Base-by-base conservation (phyloP, 2,888 invertebrate genomes). In the Chloromyia formosa region DNA sequence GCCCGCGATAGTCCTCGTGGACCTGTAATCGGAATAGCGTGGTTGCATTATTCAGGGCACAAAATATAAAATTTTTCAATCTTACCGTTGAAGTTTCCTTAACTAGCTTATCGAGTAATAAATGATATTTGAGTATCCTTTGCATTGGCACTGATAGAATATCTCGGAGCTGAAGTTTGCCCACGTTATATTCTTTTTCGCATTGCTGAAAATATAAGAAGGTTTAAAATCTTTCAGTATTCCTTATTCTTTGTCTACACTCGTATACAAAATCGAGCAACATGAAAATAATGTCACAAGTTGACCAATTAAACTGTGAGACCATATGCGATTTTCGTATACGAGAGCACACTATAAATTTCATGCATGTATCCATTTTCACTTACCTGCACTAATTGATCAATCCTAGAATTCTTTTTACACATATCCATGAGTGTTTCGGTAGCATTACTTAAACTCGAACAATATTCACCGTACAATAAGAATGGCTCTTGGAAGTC, bases 61-160 rank as follows among this genome's bases (percentile, higher is more conserved):
- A 35, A 7, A 35, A 35, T 4, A 35, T 35, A 35, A 4, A 35
- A 7, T 35, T n/a, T 62, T 42, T 35, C 4, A 12, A 64, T 82
- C 87, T 88, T 84, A 93, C 93, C 79, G 91, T 91, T 78, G 93
- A 93, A 0, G 95, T 95, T 84, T 94, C 94, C 81, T 94, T 93
- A 73, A 95, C 91, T 68, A 96, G 86, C 85, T 95, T 97, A 84
- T 96, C 94, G 75, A 98, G 86, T 68, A 99, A 87, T 74, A 99
- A 88, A 85, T 98, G 98, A 86, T 99, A 99, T 84, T 98, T 99
- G 78, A 99, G 90, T 79, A 99, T 94, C 83, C 99, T 89, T 86
- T 99, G 99, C 96, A 99, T 97, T 58, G 99, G 99, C 78, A 99
- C 97, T 22, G 97, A 95, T 62, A 99, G 87, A 78, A 99, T 93